Conservation (phyloP, 2,797 vertebrate species). For the Pipistrellus kuhlii region DNA sequence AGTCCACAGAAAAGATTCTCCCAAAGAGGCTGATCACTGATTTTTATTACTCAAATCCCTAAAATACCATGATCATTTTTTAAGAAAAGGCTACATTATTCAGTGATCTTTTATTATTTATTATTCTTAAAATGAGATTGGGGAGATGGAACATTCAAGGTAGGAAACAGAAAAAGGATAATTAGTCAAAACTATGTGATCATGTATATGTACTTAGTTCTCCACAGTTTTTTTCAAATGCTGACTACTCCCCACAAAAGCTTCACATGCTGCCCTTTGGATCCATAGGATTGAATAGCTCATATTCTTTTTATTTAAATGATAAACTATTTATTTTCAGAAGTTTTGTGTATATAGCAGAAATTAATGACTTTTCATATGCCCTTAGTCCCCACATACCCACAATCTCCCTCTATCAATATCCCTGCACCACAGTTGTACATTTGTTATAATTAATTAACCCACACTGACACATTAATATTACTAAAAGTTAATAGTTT, state of each 20-base stretch:
- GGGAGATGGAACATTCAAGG: background rate
- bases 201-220: background rate
- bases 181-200: background rate
- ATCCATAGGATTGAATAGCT: background rate
- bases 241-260: background rate
- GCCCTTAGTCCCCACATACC: background rate
- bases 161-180: background rate
- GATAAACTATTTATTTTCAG: background rate
- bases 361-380: background rate
- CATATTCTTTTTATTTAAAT: background rate
- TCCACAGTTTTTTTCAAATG: background rate
- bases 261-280: background rate
- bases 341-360: background rate
- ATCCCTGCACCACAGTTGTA: too few relatives aligned
- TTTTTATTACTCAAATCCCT: background rate
- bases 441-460: background rate
- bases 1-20: background rate
- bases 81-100: background rate
- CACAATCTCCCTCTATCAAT: background rate
- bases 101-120: background rate
- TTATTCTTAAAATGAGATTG: background rate
- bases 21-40: background rate
- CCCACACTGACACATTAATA: background rate
- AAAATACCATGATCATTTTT: background rate
- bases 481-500: background rate